Base-by-base conservation (phyloP, 2,113 vertebrate genomes). In the Plestiodon gilberti region DNA sequence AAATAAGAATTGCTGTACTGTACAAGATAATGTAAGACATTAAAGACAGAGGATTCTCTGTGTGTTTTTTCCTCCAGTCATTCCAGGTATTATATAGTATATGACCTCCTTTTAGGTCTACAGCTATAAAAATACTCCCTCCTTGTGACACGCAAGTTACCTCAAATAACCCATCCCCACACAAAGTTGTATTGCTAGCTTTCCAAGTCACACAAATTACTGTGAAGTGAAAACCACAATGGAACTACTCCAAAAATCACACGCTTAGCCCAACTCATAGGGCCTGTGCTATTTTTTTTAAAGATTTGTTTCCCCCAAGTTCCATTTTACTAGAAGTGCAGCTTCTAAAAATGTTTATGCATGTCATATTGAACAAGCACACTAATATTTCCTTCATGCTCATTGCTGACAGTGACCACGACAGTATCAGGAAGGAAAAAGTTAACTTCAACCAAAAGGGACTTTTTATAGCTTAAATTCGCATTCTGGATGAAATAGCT, bases 151-250 rank as follows among this genome's bases (percentile, higher is more conserved):
- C 0, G 82, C 82, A 93, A 83, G 84, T 97, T 96, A 97, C 96
- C 96, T 97, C 92, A 93, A 92, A 95, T 97, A 97, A 97, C 96
- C 95, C 92, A 90, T 93, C 90, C 82, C 65, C 93, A 96, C 94
- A 94, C 91, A 96, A 93, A 93, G 88, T 93, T 95, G 93, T 90
- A 95, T 95, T 93, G 92, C 93, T 92, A 83, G 91, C 91, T 96
- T 96, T 97, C 95, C 94, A 96, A 97, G 95, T 95, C 93, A 96
- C 90, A 96, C 94, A 96, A 95, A 97, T 96, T 95, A 95, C 93
- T 95, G 92, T 95, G 88, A 95, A 94, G 94, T 93, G 89, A 95
- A 96, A 97, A 95, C 94, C 91, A 55, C 94, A 95, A 70, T 96
- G 95, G 96, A 97, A 94, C 75, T 13, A 64, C 86, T 96, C 96